Conservation (phyloP, 1,140 invertebrate species). For the Spodoptera frugiperda region DNA sequence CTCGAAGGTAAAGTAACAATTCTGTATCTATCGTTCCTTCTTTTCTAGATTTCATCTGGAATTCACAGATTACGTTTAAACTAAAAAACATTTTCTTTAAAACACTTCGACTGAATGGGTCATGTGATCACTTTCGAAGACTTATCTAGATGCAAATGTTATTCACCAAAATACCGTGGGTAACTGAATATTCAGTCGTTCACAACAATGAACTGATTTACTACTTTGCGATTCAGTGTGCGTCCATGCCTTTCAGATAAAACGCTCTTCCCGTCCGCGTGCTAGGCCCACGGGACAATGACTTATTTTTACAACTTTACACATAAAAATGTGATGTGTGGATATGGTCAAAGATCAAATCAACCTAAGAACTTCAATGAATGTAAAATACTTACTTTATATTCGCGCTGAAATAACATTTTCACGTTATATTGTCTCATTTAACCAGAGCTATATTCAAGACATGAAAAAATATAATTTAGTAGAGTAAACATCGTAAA, state of each 20-base stretch:
- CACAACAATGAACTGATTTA: conserved; percentile 75
- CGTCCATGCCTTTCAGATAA: conserved; percentile 67
- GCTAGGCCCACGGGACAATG: background rate
- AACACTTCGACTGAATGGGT: conserved; percentile 27
- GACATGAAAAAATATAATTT: conserved; percentile 45
- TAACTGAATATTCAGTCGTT: conserved; percentile 69
- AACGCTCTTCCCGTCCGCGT: conserved; percentile 61
- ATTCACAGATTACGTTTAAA: conserved; percentile 8
- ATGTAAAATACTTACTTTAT: background rate
- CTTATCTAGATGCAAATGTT: conserved; percentile 56
- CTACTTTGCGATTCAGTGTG: conserved; percentile 74
- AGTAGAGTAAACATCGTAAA: conserved; percentile 43
- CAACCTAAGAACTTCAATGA: too few species aligned
- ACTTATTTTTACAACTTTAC: too few species aligned
- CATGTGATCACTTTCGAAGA: conserved; percentile 42
- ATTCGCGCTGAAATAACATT: background rate
- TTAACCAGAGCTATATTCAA: conserved; percentile 16
- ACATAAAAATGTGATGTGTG: too few species aligned
- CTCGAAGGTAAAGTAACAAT: conserved; percentile 1
- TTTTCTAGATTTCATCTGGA: background rate
- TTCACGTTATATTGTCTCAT: conserved; percentile 5
- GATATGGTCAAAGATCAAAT: too few species aligned
- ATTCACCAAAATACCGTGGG: conserved; percentile 57
- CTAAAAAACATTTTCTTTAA: conserved; percentile 13
- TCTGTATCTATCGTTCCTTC: conserved; percentile 8